A percentile compares a stretch with the other conserved stretches of the same genome.
Evolutionary conservation across 2,888 invertebrate genomes (phyloP).

Genomic region (Mythimna loreyi): DNA sequence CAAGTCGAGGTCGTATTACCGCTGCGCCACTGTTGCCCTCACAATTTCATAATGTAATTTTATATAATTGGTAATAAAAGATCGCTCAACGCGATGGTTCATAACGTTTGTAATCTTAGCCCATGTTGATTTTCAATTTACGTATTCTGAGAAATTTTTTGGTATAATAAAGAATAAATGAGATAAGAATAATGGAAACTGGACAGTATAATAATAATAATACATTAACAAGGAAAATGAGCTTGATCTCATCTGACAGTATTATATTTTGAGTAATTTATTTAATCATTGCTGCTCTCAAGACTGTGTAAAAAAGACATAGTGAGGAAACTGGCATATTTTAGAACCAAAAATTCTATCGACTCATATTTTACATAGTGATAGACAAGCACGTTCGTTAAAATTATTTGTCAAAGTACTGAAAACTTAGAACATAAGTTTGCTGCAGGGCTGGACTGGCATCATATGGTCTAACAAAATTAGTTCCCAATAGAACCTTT

Average conservation of each 20-base stretch:
- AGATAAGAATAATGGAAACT: not conserved
- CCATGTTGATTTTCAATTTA: constrained; percentile 1
- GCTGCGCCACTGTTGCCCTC: no score
- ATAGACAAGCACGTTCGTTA: no score
- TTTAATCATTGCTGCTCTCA: not conserved
- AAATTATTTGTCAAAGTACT: no score
- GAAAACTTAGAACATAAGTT: no score
- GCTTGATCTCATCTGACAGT: not conserved
- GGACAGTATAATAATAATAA: no score
- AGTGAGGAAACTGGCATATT: not conserved
- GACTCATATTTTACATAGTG: no score
- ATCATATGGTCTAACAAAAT: no score
- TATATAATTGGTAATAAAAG: not conserved
- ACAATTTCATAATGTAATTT: no score
- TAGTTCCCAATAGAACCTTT: no score
- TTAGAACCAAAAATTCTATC: not conserved
- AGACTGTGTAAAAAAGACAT: not conserved
- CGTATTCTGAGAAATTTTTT: not conserved
- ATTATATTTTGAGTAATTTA: not conserved
- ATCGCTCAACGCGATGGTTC: not conserved
- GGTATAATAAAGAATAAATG: not conserved
- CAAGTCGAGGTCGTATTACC: no score
- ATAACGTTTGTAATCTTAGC: not conserved
- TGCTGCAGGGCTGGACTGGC: no score
- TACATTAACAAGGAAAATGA: not conserved